These are phyloP conservation scores for Piprites chloris DNA, from an alignment of 2,113 vertebrate genomes.

Conservation along the genomic window DNA sequence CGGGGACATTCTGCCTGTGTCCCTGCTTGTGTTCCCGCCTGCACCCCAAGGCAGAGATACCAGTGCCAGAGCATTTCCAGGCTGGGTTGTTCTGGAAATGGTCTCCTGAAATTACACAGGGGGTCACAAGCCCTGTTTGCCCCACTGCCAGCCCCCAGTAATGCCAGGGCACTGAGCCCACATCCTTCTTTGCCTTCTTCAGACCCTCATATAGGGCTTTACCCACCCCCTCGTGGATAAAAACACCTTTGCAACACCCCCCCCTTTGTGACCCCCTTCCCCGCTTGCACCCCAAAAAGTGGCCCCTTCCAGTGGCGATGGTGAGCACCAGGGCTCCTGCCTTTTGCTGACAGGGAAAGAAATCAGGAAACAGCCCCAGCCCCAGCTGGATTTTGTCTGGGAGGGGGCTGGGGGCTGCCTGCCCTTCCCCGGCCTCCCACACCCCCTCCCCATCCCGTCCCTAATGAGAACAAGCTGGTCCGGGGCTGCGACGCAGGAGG, in stretches of 20 bases:
- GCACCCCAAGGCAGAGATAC: not conserved
- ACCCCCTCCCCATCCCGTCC: slow-evolving; percentile 73
- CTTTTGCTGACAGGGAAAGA: not conserved
- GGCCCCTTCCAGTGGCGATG: not conserved
- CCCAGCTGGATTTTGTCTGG: not conserved
- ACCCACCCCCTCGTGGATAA: rapidly evolving
- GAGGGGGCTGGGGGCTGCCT: slow-evolving; percentile 21
- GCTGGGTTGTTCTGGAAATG: not conserved
- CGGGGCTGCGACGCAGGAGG: slow-evolving; percentile 31
- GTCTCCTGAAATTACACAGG: not conserved
- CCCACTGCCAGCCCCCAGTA: not conserved
- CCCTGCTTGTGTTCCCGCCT: not conserved
- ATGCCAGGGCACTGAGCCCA: not conserved
- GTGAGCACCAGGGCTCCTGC: rapidly evolving
- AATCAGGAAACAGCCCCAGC: not conserved
- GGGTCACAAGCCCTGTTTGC: not conserved
- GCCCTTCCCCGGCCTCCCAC: slow-evolving; percentile 56
- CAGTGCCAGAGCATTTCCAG: not conserved
- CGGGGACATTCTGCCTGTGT: not conserved
- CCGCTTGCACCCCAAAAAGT: not conserved
- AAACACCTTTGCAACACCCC: not conserved
- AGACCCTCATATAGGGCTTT: rapidly evolving
- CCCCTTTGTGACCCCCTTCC: not conserved
- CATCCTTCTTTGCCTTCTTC: not conserved
- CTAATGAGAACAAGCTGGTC: slow-evolving; percentile 92